Percentiles rank a stretch among this genome's conserved stretches.
Evolutionary conservation across 2,888 invertebrate genomes (phyloP).

Genomic region (Amphipyra berbera): DNA sequence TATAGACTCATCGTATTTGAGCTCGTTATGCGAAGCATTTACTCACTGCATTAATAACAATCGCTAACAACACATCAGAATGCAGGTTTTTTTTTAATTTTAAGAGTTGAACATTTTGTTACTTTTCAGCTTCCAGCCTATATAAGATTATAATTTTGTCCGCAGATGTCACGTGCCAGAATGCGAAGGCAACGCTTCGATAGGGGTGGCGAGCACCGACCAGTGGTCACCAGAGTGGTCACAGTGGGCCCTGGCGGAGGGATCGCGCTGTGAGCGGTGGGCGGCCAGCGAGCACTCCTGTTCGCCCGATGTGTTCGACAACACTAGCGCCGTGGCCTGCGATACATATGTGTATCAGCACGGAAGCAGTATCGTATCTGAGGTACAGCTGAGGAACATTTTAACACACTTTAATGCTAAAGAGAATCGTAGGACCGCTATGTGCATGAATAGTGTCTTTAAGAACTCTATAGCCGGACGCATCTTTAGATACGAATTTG

Average conservation of each 20-base stretch:
- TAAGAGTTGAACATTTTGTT: too few species aligned
- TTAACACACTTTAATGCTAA: too few species aligned
- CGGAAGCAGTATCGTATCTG: constrained; percentile 86
- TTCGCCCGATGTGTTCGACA: constrained; percentile 74
- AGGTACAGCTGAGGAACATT: constrained; percentile 72
- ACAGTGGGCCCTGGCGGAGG: constrained; percentile 68
- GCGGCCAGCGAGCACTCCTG: constrained; percentile 68
- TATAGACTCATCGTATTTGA: too few species aligned
- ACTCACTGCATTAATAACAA: too few species aligned
- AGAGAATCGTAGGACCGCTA: too few species aligned
- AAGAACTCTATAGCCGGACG: too few species aligned
- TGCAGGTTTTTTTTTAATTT: too few species aligned
- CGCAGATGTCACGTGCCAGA: constrained; percentile 87
- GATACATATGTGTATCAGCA: constrained; percentile 84
- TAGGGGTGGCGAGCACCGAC: constrained; percentile 58
- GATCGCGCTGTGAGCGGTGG: constrained; percentile 72
- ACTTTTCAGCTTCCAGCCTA: neutral
- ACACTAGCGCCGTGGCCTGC: constrained; percentile 72
- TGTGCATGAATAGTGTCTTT: too few species aligned
- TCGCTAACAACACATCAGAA: too few species aligned
- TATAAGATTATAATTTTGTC: neutral
- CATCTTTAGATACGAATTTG: too few species aligned
- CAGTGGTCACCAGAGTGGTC: constrained; percentile 71
- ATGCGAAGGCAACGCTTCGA: constrained; percentile 79
- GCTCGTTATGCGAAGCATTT: too few species aligned